Conservation (phyloP, 2,888 invertebrate species). For the Drosophila nr. perissopoda region DNA sequence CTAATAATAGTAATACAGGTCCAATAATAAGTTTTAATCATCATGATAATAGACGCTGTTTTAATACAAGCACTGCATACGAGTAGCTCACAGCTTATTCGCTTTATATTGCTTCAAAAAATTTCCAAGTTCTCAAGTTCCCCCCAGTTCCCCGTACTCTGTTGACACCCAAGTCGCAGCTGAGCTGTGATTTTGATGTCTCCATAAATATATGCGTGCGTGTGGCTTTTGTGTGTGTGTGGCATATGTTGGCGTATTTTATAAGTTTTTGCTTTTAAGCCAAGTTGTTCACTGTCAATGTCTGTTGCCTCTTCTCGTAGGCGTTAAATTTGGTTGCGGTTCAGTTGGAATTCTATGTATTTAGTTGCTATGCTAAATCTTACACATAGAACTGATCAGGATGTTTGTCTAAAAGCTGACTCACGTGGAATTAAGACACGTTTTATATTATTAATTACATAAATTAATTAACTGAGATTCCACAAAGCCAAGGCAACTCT, state of each 20-base stretch:
- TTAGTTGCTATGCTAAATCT: slow-evolving; percentile 28
- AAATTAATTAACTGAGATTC: not conserved
- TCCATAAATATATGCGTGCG: slow-evolving; percentile 63
- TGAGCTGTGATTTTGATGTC: slow-evolving; percentile 64
- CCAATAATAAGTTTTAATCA: slow-evolving; percentile 81
- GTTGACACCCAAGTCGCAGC: slow-evolving; percentile 32
- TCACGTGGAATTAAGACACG: slow-evolving; percentile 20
- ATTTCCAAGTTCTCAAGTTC: slow-evolving; percentile 13
- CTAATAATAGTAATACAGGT: slow-evolving; percentile 79
- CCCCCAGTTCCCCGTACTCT: slow-evolving; percentile 5
- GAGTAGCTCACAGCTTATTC: slow-evolving; percentile 43
- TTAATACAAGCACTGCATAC: slow-evolving; percentile 50
- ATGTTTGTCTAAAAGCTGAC: slow-evolving; percentile 24
- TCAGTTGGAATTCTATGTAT: slow-evolving; percentile 2
- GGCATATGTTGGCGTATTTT: slow-evolving; percentile 57
- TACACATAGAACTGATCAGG: not conserved
- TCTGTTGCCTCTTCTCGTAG: slow-evolving; percentile 41
- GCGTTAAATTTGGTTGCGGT: slow-evolving; percentile 64
- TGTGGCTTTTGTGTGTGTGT: slow-evolving; percentile 30
- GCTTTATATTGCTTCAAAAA: slow-evolving; percentile 32
- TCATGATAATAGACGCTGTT: slow-evolving; percentile 74
- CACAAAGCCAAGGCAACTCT: not conserved
- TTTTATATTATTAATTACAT: not conserved
- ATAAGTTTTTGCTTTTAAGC: slow-evolving; percentile 60
- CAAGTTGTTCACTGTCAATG: slow-evolving; percentile 25